Percentiles rank a stretch among this genome's conserved stretches.
phyloP scores from a whole-genome alignment of 2,797 vertebrate genomes.

The Mycteria americana region DNA sequence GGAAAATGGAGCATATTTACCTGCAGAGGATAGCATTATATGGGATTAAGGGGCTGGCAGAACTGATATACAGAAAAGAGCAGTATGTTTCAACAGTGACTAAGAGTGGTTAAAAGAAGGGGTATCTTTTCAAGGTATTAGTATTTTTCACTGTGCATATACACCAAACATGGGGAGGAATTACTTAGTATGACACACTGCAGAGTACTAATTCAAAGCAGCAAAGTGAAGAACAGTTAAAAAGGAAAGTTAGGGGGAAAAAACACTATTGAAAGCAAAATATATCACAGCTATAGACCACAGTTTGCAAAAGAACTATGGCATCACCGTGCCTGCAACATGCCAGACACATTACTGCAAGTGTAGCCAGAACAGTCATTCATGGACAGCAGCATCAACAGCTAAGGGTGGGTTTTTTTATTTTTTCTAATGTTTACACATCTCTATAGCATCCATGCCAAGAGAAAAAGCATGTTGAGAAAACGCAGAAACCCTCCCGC shows the following conservation, averaged over 20 bases:
- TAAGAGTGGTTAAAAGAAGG: background rate
- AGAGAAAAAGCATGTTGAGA: background rate
- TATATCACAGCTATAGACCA: background rate
- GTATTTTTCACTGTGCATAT: background rate
- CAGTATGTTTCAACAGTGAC: background rate
- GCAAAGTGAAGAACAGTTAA: background rate
- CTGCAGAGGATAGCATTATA: background rate
- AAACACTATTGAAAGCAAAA: background rate
- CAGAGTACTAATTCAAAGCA: background rate
- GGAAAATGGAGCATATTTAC: background rate
- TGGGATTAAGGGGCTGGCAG: background rate
- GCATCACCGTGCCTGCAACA: background rate
- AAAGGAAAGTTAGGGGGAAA: background rate
- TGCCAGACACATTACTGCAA: background rate
- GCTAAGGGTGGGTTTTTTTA: fast-evolving
- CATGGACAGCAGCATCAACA: background rate
- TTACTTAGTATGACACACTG: background rate
- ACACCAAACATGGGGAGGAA: background rate
- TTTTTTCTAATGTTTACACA: background rate
- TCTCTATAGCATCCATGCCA: background rate
- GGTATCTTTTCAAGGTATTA: background rate
- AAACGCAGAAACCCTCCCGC: background rate
- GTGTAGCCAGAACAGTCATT: background rate
- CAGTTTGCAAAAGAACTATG: background rate
- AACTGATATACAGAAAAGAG: background rate